Evolutionary conservation across 2,113 vertebrate genomes (phyloP).

Genomic region (Edolisoma coerulescens): DNA sequence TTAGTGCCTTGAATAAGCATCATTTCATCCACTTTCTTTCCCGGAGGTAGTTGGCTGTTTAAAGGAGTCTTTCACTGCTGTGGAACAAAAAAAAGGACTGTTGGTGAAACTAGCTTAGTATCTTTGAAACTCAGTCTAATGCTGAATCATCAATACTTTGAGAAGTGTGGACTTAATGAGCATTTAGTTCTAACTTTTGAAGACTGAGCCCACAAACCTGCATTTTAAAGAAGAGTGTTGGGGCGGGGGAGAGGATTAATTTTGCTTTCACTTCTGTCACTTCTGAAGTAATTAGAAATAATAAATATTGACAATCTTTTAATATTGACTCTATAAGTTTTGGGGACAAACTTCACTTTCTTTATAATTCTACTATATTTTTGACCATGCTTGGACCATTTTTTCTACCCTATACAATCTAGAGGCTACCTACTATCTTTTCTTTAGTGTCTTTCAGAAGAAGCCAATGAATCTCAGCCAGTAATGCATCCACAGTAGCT

Average conservation of each 20-base stretch:
- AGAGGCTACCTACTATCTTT: background rate
- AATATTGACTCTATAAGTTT: background rate
- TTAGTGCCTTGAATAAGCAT: background rate
- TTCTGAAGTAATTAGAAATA: background rate
- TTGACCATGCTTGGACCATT: background rate
- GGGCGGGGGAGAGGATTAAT: accelerated
- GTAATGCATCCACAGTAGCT: background rate
- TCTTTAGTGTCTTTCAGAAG: background rate
- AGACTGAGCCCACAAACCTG: background rate
- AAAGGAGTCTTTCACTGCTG: background rate
- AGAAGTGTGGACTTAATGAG: background rate
- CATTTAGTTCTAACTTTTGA: background rate
- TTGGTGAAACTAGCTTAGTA: background rate
- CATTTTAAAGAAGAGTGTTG: background rate
- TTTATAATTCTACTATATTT: background rate
- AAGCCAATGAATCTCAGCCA: background rate
- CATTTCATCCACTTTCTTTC: background rate
- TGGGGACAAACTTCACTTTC: background rate
- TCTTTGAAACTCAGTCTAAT: background rate
- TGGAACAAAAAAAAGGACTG: background rate
- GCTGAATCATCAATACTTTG: background rate
- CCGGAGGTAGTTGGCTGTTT: background rate
- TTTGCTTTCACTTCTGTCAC: background rate
- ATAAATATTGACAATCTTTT: background rate
- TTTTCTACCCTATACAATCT: background rate